Conservation (phyloP, 1,140 invertebrate species). For the Lerema accius region DNA sequence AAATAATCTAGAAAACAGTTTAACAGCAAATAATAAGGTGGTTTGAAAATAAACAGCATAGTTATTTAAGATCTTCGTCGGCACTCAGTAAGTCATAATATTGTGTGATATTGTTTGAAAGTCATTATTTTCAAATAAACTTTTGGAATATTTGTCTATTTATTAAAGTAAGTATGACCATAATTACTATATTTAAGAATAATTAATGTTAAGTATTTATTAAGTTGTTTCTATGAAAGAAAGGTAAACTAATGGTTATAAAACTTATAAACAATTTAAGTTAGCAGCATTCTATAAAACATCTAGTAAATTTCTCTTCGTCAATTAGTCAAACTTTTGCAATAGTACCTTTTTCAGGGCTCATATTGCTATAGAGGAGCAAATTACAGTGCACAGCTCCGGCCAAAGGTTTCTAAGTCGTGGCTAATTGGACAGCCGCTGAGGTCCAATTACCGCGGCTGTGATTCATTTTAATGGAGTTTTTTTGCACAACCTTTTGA, state of each 20-base stretch:
- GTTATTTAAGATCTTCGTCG: too few relatives aligned
- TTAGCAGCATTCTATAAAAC: neutral
- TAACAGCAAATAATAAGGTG: too few relatives aligned
- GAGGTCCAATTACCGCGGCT: conserved; percentile 34
- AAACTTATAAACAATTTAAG: neutral
- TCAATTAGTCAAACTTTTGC: conserved; percentile 31
- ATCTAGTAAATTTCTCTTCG: conserved; percentile 14
- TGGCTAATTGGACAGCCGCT: conserved; percentile 34
- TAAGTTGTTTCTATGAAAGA: neutral
- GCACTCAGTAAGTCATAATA: too few relatives aligned
- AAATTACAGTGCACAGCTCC: conserved; percentile 33
- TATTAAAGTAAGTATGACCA: too few relatives aligned
- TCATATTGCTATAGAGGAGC: conserved; percentile 31
- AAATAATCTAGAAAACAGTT: too few relatives aligned
- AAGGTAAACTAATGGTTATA: neutral
- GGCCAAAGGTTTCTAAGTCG: conserved; percentile 35
- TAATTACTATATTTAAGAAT: too few relatives aligned
- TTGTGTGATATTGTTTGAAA: too few relatives aligned
- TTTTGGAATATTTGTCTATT: too few relatives aligned
- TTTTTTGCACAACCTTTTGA: conserved; percentile 33
- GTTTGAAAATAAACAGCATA: too few relatives aligned
- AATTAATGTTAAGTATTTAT: too few relatives aligned
- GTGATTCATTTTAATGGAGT: conserved; percentile 33
- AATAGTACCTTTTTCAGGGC: conserved; percentile 27
- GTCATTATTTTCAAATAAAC: too few relatives aligned